Percentiles rank a stretch among this genome's conserved stretches.
phyloP scores from a whole-genome alignment of 2,113 vertebrate species.

The Loxodonta africana region DNA sequence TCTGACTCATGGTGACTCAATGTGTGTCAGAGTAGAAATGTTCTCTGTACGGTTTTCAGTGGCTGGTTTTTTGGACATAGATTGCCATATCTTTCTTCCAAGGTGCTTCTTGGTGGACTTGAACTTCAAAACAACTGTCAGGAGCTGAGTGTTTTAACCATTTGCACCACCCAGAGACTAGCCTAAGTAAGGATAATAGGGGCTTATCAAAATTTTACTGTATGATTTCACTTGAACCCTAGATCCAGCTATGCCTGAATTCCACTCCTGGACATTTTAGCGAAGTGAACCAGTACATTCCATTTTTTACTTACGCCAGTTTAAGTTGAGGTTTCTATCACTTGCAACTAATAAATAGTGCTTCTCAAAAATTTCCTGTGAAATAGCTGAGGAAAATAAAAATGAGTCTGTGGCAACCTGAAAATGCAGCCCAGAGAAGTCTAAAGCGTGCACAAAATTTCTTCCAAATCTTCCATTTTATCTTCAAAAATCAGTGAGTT shows the following conservation, averaged over 20 bases:
- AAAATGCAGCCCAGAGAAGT: neutral
- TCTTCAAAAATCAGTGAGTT: neutral
- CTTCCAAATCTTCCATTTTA: slow-evolving; percentile 6
- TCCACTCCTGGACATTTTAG: neutral
- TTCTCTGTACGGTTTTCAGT: neutral
- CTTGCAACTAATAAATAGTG: neutral
- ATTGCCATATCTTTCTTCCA: neutral
- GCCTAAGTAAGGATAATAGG: neutral
- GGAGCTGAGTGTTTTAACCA: too few species aligned
- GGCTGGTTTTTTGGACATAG: neutral
- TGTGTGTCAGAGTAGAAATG: neutral
- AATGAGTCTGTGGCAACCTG: neutral
- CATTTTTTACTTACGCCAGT: neutral
- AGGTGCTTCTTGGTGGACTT: neutral
- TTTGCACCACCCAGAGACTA: too few species aligned
- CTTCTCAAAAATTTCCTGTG: neutral
- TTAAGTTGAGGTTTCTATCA: neutral
- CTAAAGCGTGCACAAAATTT: neutral
- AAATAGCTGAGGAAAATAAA: slow-evolving; percentile 19
- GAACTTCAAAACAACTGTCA: neutral
- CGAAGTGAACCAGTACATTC: neutral
- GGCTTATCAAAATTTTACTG: neutral
- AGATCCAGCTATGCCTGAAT: neutral
- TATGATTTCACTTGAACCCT: neutral
- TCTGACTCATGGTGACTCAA: neutral